These are phyloP conservation scores for Etheostoma nigrum DNA, from an alignment of 2,797 vertebrate genomes.

Conservation along the genomic window DNA sequence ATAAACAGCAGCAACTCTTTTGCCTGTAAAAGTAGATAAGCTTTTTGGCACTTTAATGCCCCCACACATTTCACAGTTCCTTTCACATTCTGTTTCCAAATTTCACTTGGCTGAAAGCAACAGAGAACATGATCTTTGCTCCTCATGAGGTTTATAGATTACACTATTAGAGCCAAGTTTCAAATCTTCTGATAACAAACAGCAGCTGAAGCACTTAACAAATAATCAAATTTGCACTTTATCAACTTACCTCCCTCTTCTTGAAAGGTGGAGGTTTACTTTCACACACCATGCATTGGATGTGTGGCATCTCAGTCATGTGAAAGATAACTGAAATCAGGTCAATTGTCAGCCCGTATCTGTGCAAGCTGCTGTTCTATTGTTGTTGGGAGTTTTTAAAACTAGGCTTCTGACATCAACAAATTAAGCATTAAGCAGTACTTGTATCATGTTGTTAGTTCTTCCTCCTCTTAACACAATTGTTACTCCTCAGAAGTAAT, in stretches of 20 bases:
- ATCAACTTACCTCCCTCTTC: neutral
- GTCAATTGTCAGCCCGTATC: neutral
- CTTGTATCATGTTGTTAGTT: conserved; percentile 9
- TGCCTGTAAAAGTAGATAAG: neutral
- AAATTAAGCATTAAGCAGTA: neutral
- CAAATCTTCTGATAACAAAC: conserved; percentile 18
- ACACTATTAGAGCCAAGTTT: conserved; percentile 20
- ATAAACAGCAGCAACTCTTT: neutral
- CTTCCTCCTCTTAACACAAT: neutral
- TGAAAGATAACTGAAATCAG: conserved; percentile 15
- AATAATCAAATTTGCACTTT: conserved; percentile 44
- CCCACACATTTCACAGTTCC: neutral
- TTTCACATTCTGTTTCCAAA: neutral
- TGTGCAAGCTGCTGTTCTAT: neutral
- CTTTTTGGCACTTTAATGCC: neutral
- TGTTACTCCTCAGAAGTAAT: neutral
- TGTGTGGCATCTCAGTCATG: conserved; percentile 11
- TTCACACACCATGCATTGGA: neutral
- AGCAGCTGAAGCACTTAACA: conserved; percentile 26
- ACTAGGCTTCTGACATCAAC: neutral
- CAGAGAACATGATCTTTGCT: conserved; percentile 2
- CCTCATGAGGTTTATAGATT: conserved; percentile 4
- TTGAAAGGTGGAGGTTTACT: conserved; percentile 5
- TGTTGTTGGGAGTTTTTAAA: neutral
- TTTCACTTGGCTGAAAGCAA: neutral